Evolutionary conservation across 1,140 invertebrate genomes (phyloP).

Genomic region (Diabrotica undecimpunctata): DNA sequence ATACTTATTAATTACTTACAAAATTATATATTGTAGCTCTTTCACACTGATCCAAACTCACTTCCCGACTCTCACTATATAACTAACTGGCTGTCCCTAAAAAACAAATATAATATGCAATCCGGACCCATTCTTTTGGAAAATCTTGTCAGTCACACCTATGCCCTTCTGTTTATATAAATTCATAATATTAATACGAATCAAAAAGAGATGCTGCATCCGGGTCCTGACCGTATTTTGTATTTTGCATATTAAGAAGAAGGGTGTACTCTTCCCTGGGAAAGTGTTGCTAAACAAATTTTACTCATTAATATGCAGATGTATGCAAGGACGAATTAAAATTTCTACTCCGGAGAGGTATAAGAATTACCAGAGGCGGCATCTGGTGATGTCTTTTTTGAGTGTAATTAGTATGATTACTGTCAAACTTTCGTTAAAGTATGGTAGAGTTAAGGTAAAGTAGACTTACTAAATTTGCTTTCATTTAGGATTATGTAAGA

Average conservation of each 20-base stretch:
- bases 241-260: conserved; percentile 19
- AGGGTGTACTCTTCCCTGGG: conserved; percentile 19
- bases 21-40: too few species aligned
- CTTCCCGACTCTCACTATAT: not conserved
- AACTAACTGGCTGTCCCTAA: not conserved
- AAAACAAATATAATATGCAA: conserved; percentile 4
- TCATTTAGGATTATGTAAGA: too few species aligned
- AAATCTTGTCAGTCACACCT: conserved; percentile 41
- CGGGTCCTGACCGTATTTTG: conserved; percentile 28
- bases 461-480: too few species aligned
- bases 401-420: too few species aligned
- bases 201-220: conserved; percentile 19
- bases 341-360: not conserved
- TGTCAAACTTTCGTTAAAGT: too few species aligned
- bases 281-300: conserved; percentile 19
- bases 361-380: conserved; percentile 3
- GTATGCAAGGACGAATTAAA: conserved; percentile 17
- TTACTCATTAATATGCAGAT: conserved; percentile 22
- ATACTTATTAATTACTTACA: too few species aligned
- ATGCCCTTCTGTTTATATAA: conserved; percentile 37
- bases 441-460: too few species aligned
- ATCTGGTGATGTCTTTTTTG: not conserved
- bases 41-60: not conserved
- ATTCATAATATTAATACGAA: conserved; percentile 21
- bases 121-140: conserved; percentile 21